phyloP scores from a whole-genome alignment of 2,888 invertebrate species.

The Troglohyphantes excavatus region DNA sequence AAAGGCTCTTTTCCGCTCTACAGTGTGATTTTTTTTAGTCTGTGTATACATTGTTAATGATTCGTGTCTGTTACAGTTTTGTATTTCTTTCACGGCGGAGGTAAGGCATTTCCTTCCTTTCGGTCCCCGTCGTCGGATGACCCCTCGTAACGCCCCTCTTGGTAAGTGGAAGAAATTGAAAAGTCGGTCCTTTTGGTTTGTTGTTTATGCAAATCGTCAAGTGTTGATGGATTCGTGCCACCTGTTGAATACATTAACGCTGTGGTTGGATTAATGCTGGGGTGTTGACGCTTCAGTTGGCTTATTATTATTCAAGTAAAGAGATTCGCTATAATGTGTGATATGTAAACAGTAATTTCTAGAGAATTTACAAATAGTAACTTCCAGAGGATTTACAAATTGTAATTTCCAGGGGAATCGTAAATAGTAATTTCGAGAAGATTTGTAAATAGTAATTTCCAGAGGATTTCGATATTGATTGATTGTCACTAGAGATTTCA shows the following conservation, averaged over 20 bases:
- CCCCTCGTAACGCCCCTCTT: slow-evolving; percentile 29
- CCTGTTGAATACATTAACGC: neutral
- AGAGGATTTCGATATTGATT: too few relatives aligned
- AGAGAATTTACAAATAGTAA: too few relatives aligned
- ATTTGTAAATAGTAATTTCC: too few relatives aligned
- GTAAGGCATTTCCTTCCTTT: slow-evolving; percentile 49
- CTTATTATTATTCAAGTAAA: too few relatives aligned
- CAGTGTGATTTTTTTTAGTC: slow-evolving; percentile 17
- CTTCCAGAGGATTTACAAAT: too few relatives aligned
- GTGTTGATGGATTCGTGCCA: slow-evolving; percentile 28
- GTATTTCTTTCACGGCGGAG: neutral
- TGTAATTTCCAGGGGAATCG: too few relatives aligned
- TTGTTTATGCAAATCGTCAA: neutral
- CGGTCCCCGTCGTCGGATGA: slow-evolving; percentile 28
- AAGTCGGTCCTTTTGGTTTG: neutral
- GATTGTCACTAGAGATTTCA: too few relatives aligned
- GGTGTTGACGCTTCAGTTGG: neutral
- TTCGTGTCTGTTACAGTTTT: slow-evolving; percentile 30
- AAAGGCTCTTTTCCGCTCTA: slow-evolving; percentile 5
- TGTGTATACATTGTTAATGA: slow-evolving; percentile 28
- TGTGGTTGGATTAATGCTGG: too few relatives aligned
- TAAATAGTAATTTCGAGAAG: too few relatives aligned
- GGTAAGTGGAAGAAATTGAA: neutral
- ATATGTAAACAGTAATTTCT: too few relatives aligned
- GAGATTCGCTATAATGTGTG: too few relatives aligned